Evolutionary conservation across 2,797 vertebrate species (phyloP).

Genomic region (Heteromormyrus szaboi): DNA sequence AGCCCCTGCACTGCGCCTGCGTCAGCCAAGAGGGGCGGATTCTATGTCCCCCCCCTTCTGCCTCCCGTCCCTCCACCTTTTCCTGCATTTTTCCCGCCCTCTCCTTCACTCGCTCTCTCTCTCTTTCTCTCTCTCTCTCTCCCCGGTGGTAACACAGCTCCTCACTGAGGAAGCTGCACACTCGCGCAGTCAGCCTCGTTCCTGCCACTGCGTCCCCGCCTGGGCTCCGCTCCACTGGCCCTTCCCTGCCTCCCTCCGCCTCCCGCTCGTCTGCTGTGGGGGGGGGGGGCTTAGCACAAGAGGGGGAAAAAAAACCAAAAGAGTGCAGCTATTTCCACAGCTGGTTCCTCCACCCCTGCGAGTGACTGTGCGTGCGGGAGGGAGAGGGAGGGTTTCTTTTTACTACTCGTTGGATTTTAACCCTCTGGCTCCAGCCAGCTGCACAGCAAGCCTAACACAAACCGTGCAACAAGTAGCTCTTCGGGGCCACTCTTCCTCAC

Average conservation of each 20-base stretch:
- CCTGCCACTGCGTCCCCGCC: constrained; percentile 27
- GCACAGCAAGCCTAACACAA: constrained; percentile 38
- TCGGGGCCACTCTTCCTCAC: constrained; percentile 18
- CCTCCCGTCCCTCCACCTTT: constrained; percentile 38
- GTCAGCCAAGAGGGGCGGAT: constrained; percentile 41
- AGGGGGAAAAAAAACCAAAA: constrained; percentile 23
- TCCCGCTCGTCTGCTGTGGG: not conserved
- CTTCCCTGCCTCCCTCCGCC: not conserved
- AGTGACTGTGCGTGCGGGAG: constrained; percentile 57
- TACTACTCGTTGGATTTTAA: constrained; percentile 72
- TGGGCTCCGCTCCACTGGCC: not conserved
- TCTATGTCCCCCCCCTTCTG: constrained; percentile 26
- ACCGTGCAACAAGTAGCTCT: constrained; percentile 63
- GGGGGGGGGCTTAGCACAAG: constrained; percentile 46
- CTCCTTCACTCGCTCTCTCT: constrained; percentile 5
- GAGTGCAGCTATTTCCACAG: constrained; percentile 77
- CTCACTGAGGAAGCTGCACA: constrained; percentile 32
- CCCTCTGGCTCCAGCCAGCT: constrained; percentile 58
- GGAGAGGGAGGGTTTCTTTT: constrained; percentile 74
- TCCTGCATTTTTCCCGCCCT: not conserved
- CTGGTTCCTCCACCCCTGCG: constrained; percentile 73
- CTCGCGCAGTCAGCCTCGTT: not conserved
- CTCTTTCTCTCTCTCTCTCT: constrained; percentile 11
- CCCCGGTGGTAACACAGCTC: not conserved
- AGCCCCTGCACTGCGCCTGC: constrained; percentile 38